Evolutionary conservation across 2,888 invertebrate genomes (phyloP).

Genomic region (Conus canariensis): DNA sequence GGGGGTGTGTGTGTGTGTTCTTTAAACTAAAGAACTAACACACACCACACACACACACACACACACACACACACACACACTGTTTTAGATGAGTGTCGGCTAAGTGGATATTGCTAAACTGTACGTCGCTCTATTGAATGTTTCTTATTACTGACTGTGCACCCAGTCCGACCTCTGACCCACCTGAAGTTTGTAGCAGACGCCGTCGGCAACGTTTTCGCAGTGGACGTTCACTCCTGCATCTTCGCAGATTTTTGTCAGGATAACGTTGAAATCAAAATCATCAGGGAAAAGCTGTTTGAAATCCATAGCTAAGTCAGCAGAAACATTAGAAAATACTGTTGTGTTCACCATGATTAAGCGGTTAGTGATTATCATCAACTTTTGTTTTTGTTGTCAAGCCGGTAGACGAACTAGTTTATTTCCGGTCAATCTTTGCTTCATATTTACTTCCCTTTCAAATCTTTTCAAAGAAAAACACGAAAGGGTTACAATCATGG

Average conservation of each 20-base stretch:
- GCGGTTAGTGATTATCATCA: background rate
- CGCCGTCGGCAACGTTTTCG: background rate
- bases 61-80: no score
- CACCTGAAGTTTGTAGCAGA: conserved; percentile 21
- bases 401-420: background rate
- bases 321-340: conserved; percentile 57
- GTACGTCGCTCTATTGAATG: no score
- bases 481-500: background rate
- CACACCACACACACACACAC: no score
- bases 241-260: conserved; percentile 59
- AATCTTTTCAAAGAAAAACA: background rate
- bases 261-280: conserved; percentile 59
- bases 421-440: conserved; percentile 24
- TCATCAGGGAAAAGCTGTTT: conserved; percentile 56
- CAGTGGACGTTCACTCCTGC: conserved; percentile 52
- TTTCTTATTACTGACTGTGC: no score
- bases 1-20: no score
- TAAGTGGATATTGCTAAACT: no score
- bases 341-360: conserved; percentile 53
- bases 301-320: conserved; percentile 58
- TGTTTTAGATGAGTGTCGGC: no score
- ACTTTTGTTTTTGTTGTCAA: no score
- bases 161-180: no score
- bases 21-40: no score
- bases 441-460: conserved; percentile 6